phyloP scores from a whole-genome alignment of 2,797 vertebrate genomes.

The Botia almorhae region DNA sequence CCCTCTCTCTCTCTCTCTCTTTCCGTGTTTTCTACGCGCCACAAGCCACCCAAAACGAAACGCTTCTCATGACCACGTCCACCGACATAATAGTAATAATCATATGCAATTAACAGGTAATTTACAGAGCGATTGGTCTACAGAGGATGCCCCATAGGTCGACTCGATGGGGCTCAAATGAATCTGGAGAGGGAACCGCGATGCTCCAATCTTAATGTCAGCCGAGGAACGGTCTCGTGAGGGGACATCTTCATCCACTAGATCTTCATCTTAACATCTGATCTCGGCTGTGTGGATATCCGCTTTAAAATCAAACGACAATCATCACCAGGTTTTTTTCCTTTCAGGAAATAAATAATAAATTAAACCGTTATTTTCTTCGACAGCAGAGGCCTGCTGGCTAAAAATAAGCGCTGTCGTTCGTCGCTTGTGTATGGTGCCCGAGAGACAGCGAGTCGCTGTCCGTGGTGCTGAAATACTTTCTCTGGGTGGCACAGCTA shows the following conservation, averaged over 20 bases:
- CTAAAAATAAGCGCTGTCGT: constrained; percentile 15
- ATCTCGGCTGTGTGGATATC: constrained; percentile 10
- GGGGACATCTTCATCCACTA: background rate
- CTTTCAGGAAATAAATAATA: constrained; percentile 34
- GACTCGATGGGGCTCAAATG: constrained; percentile 38
- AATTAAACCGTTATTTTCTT: constrained; percentile 31
- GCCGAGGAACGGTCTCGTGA: constrained; percentile 28
- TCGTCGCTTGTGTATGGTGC: background rate
- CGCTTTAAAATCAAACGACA: constrained; percentile 14
- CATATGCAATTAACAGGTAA: constrained; percentile 69
- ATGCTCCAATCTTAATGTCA: constrained; percentile 18
- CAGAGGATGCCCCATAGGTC: constrained; percentile 51
- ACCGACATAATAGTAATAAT: constrained; percentile 69
- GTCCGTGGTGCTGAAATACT: constrained; percentile 58
- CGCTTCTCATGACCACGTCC: constrained; percentile 63
- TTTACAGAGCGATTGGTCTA: constrained; percentile 65
- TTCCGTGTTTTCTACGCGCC: constrained; percentile 56
- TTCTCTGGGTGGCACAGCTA: constrained; percentile 11
- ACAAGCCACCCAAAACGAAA: constrained; percentile 59
- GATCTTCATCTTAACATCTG: constrained; percentile 17
- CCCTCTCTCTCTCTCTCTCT: constrained; percentile 43
- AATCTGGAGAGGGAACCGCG: constrained; percentile 28
- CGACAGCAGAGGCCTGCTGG: constrained; percentile 25
- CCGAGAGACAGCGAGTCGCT: constrained; percentile 11
- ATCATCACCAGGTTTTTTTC: constrained; percentile 11